Evolutionary conservation across 2,797 vertebrate species (phyloP), one percentile per base, ranked within the genome.

Genomic region (Propithecus perrieri): DNA sequence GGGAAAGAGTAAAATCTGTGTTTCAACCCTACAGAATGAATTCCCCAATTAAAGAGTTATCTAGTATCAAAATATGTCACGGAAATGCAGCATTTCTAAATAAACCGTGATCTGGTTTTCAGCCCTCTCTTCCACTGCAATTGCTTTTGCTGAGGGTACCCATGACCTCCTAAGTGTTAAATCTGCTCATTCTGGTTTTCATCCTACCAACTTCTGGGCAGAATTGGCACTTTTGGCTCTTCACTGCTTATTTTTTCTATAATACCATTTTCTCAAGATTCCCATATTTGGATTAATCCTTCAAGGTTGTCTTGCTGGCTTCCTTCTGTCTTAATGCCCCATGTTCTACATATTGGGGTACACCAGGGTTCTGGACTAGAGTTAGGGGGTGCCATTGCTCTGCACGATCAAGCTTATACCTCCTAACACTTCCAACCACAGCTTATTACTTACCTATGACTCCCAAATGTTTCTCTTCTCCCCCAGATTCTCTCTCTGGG

Each of bases 31-130:
- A 71, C 8, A 90, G 17, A 95, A 71, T 78, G 30, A 94, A 71
- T 48, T 78, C 33, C n/a, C n/a, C 75, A 91, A 9, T 67, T 61
- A 72, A 95, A 94, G 61, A 11, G 14, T 79, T 96, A 63, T 63
- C 41, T 55, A 20, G 30, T 33, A 4, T 84, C 72, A 85, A 65
- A 72, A 22, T 67, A 8, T 22, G 4, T 41, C n/a, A 61, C 11
- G 17, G 75, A 97, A 84, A 81, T 83, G 28, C 28, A 71, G 0
- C 53, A 46, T 85, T 87, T 8, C 79, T 93, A 26, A 84, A 11
- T 18, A 46, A 76, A 22, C n/a, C 13, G 4, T 46, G 2, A 28
- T 79, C 69, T 59, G n/a, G 5, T 71, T 80, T 88, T 81, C 63
- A 22, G 6, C 9, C 41, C 7, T 75, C 43, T 17, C 38, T 10